phyloP scores from a whole-genome alignment of 35 echinoderm and acorn worm species.

The Strongylocentrotus purpuratus region DNA sequence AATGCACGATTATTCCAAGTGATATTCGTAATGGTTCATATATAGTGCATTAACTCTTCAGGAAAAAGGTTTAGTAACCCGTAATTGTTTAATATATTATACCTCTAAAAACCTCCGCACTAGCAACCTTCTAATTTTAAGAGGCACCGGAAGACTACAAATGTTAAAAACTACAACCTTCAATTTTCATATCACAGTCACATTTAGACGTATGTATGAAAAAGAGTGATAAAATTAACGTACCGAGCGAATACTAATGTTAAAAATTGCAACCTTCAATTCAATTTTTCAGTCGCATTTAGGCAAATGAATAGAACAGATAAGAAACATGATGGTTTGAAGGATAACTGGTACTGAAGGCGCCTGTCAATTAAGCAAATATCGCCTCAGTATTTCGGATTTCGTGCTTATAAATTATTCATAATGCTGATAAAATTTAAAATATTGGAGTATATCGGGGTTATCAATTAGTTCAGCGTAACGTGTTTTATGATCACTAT shows the following conservation, averaged over 20 bases:
- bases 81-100: not conserved
- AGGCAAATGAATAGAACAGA: not conserved
- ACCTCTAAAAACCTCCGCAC: not conserved
- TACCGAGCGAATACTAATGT: no score
- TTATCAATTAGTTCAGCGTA: no score
- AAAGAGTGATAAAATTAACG: not conserved
- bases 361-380: no score
- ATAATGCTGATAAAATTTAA: no score
- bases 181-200: not conserved
- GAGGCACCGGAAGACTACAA: not conserved
- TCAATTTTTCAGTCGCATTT: no score
- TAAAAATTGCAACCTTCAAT: no score
- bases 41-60: not conserved
- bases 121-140: not conserved
- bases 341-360: not conserved
- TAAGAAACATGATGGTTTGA: not conserved
- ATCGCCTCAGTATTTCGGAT: no score
- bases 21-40: not conserved
- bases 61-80: not conserved
- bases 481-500: no score
- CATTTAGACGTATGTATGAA: not conserved
- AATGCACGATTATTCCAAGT: not conserved
- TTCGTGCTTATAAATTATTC: no score
- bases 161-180: not conserved
- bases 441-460: no score